phyloP scores from a whole-genome alignment of 2,888 invertebrate genomes.

The Tuberolachnus salignus region DNA sequence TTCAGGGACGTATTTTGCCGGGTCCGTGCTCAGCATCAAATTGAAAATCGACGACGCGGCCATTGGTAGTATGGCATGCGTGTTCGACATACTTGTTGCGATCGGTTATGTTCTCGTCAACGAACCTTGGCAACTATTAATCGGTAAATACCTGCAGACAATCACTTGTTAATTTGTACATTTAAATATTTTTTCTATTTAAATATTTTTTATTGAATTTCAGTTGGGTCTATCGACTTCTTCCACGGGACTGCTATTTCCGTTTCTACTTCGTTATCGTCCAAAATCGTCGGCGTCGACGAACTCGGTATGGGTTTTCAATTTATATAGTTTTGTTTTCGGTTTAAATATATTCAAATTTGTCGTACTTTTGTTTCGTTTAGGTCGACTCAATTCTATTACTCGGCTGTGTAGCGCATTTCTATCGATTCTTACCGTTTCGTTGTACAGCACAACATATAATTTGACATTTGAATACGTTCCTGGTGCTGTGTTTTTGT shows the following conservation, averaged over 20 bases:
- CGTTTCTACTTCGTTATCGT: constrained; percentile 48
- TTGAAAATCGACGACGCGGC: constrained; percentile 59
- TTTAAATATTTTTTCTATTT: background rate
- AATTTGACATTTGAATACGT: constrained; percentile 31
- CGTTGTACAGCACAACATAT: constrained; percentile 28
- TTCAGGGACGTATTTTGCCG: constrained; percentile 59
- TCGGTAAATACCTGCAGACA: constrained; percentile 47
- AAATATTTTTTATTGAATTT: background rate
- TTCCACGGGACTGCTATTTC: constrained; percentile 55
- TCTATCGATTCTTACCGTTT: background rate
- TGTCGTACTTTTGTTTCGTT: background rate
- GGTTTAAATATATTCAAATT: background rate
- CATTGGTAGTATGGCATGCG: constrained; percentile 59
- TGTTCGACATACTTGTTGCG: constrained; percentile 56
- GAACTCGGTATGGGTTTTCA: constrained; percentile 38
- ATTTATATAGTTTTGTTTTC: background rate
- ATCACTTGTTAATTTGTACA: background rate
- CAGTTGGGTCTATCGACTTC: constrained; percentile 54
- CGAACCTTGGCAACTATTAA: constrained; percentile 57
- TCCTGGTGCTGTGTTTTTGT: constrained; percentile 20
- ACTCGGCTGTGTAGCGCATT: constrained; percentile 2
- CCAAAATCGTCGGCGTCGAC: constrained; percentile 47
- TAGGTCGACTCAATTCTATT: constrained; percentile 34
- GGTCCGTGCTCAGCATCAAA: constrained; percentile 58
- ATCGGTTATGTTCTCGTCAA: constrained; percentile 56